Evolutionary conservation across 2,113 vertebrate genomes (phyloP).

Genomic region (Melanerpes formicivorus): DNA sequence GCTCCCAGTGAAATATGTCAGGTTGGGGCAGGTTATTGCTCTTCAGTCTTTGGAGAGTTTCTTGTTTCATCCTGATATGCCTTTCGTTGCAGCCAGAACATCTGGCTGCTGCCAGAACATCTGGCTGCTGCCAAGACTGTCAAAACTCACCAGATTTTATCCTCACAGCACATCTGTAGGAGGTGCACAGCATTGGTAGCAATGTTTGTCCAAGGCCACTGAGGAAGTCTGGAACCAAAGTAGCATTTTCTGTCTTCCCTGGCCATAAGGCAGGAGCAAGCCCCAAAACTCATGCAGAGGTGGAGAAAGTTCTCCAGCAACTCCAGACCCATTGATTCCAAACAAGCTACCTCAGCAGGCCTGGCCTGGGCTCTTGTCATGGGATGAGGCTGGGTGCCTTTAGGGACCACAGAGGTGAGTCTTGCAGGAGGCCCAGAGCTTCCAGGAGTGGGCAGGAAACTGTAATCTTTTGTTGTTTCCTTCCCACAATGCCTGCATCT

Average conservation of each 20-base stretch:
- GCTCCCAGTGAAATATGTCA: background rate
- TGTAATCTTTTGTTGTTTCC: too few species aligned
- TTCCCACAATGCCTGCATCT: too few species aligned
- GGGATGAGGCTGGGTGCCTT: too few species aligned
- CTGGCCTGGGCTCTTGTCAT: background rate
- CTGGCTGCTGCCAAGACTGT: accelerated
- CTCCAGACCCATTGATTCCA: background rate
- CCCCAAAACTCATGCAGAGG: background rate
- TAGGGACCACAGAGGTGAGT: too few species aligned
- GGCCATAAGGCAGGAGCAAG: background rate
- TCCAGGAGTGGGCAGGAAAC: too few species aligned
- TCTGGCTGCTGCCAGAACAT: background rate
- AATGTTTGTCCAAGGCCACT: background rate
- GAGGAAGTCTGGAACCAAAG: background rate
- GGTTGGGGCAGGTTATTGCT: background rate
- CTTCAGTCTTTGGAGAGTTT: background rate
- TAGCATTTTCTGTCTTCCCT: background rate
- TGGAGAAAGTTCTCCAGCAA: background rate
- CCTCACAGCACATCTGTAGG: background rate
- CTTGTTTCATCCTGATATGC: background rate
- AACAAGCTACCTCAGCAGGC: background rate
- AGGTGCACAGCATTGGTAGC: background rate
- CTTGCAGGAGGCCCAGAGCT: too few species aligned
- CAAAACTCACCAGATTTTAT: background rate
- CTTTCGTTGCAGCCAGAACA: background rate